Evolutionary conservation across 2,888 invertebrate genomes (phyloP), one percentile per base, ranked within the genome.

Genomic region (Branchipolynoe longqiensis): DNA sequence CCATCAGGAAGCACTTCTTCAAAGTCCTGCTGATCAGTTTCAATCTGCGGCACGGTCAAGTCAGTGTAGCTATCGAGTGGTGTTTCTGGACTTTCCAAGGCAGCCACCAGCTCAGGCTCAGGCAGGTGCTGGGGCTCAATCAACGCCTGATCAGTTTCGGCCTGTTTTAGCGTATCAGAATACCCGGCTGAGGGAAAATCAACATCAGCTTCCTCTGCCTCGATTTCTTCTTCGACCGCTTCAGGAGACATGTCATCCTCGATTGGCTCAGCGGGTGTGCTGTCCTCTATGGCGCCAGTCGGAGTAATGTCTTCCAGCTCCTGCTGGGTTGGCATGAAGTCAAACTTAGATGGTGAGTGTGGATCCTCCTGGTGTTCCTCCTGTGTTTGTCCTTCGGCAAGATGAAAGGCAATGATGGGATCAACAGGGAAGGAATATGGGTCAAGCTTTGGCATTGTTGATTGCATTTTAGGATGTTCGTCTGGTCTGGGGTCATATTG

Each of bases 161-260:
- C 48, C 3, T 69, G 14, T 36, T 33, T 25, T 69, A 38, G 69
- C n/a, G 48, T 48, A 22, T 40, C 54, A 58, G 58, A 28, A 56
- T 82, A 25, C 33, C 58, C 82, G 38, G 82, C 41, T 41, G 81
- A 41, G 54, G 83, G 58, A 81, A 78, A 69, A 28, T 83, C 78
- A n/a, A 83, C 56, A 48, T 83, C 82, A 59, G 73, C 95, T 38
- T 95, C 89, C 90, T 94, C 94, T 88, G 95, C 95, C 90, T 95
- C 94, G 14, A 94, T 94, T 36, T 91, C 89, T 58, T 88, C 89
- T 48, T 90, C 89, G 4, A 89, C 83, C 33, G 89, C 89, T 62
- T 89, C 89, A 12, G 95, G 78, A 31, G 78, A 78, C 78, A 78
- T 78, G 54, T 78, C 78, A 78, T 78, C 78, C 31, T 78, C 78